phyloP scores from a whole-genome alignment of 2,888 invertebrate genomes.

The Anodontia alba region DNA sequence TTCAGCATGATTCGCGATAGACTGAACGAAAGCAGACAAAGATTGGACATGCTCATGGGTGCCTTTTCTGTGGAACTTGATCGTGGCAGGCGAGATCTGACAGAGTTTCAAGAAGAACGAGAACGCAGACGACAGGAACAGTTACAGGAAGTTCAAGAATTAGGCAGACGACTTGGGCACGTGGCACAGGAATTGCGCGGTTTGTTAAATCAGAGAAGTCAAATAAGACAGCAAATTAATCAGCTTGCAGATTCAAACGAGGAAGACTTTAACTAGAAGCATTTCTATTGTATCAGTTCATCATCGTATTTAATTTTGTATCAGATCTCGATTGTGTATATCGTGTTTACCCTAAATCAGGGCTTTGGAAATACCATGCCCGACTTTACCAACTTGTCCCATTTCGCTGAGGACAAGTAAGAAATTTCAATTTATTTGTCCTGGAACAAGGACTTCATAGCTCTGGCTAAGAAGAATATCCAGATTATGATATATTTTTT shows the following conservation, averaged over 20 bases:
- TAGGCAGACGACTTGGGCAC: slow-evolving; percentile 76
- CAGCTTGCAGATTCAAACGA: slow-evolving; percentile 41
- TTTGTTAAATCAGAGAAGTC: slow-evolving; percentile 70
- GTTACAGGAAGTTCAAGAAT: slow-evolving; percentile 76
- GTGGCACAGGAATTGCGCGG: slow-evolving; percentile 76
- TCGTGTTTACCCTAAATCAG: no score
- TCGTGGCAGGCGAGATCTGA: slow-evolving; percentile 70
- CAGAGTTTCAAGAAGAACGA: slow-evolving; percentile 74
- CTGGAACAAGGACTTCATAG: no score
- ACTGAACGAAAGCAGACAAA: slow-evolving; percentile 74
- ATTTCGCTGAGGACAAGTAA: no score
- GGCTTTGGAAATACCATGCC: no score
- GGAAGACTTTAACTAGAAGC: slow-evolving; percentile 22
- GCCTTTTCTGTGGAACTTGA: slow-evolving; percentile 76
- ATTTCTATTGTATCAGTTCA: no score
- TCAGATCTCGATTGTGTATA: no score
- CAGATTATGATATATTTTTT: no score
- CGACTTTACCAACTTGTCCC: no score
- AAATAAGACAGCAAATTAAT: slow-evolving; percentile 56
- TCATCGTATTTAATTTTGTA: no score
- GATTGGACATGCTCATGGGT: slow-evolving; percentile 76
- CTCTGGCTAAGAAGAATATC: no score
- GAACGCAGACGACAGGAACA: slow-evolving; percentile 77
- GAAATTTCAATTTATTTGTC: no score
- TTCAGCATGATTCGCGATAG: slow-evolving; percentile 70